Conservation (phyloP, 2,113 vertebrate genomes). For the Gasterosteus aculeatus region DNA sequence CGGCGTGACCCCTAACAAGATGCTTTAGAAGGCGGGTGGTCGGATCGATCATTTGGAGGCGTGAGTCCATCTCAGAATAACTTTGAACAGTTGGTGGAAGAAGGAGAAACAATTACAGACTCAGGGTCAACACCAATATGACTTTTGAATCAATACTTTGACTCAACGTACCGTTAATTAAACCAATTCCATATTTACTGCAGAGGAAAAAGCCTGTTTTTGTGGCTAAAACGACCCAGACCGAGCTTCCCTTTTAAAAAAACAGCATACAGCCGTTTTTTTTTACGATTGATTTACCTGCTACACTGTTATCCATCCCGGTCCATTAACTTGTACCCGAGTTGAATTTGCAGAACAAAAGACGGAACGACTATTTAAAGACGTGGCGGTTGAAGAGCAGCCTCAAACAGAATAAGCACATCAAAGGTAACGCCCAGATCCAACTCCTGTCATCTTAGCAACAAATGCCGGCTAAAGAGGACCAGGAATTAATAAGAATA, state of each 20-base stretch:
- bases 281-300: conserved; percentile 32
- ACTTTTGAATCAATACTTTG: conserved; percentile 1
- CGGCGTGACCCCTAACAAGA: background rate
- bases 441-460: conserved; percentile 18
- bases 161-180: background rate
- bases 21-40: background rate
- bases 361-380: conserved; percentile 39
- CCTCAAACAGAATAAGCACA: conserved; percentile 45
- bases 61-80: background rate
- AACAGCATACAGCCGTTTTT: conserved; percentile 1
- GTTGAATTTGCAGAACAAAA: conserved; percentile 46
- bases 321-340: conserved; percentile 31
- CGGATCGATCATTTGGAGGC: background rate
- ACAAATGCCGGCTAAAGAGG: conserved; percentile 12
- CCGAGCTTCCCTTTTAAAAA: conserved; percentile 26
- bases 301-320: conserved; percentile 45
- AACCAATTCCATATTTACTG: conserved; percentile 9
- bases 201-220: conserved; percentile 17
- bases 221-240: conserved; percentile 10
- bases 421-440: conserved; percentile 40
- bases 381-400: conserved; percentile 21
- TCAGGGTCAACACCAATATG: background rate
- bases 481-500: background rate
- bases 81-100: background rate
- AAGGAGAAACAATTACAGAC: background rate